A percentile compares a stretch with the other conserved stretches of the same genome.
Evolutionary conservation across 2,797 vertebrate species (phyloP).

Genomic region (Megalops cyprinoides): DNA sequence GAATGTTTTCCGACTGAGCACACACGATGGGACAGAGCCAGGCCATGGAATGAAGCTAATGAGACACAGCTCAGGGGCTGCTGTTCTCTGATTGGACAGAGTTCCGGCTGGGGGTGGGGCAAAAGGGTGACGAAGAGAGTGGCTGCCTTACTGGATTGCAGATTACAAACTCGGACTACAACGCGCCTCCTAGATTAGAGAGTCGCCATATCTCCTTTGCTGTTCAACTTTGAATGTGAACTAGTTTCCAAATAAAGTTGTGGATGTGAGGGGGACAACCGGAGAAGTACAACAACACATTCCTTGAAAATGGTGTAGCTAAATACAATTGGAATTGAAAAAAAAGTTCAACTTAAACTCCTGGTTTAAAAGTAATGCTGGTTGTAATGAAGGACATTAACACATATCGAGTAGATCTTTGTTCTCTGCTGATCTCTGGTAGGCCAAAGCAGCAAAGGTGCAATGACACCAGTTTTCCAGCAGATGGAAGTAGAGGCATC

Average conservation of each 20-base stretch:
- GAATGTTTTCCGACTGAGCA: slow-evolving; percentile 68
- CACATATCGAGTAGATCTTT: background rate
- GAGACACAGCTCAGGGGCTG: slow-evolving; percentile 60
- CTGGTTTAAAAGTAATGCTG: background rate
- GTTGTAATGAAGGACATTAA: background rate
- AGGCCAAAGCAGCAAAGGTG: background rate
- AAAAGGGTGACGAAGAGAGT: slow-evolving; percentile 11
- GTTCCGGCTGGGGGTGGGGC: slow-evolving; percentile 49
- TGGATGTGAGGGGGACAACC: slow-evolving; percentile 38
- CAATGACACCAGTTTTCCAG: slow-evolving; percentile 8
- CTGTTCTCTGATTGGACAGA: slow-evolving; percentile 55
- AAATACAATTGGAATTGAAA: background rate
- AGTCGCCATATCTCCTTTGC: background rate
- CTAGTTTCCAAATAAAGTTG: slow-evolving; percentile 50
- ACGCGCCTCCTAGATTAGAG: slow-evolving; percentile 35
- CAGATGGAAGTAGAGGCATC: slow-evolving; percentile 19
- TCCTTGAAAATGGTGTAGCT: too few relatives aligned
- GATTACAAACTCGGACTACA: slow-evolving; percentile 48
- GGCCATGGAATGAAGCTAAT: slow-evolving; percentile 77
- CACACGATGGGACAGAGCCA: slow-evolving; percentile 69
- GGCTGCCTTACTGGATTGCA: slow-evolving; percentile 54
- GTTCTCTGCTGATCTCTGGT: background rate
- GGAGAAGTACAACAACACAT: too few relatives aligned
- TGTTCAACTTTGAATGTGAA: slow-evolving; percentile 32
- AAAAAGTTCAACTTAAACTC: background rate